Percentiles rank a stretch among this genome's conserved stretches.
Conservation (phyloP, 2,113 vertebrate species). For the Cyanoramphus novaezelandiae region DNA sequence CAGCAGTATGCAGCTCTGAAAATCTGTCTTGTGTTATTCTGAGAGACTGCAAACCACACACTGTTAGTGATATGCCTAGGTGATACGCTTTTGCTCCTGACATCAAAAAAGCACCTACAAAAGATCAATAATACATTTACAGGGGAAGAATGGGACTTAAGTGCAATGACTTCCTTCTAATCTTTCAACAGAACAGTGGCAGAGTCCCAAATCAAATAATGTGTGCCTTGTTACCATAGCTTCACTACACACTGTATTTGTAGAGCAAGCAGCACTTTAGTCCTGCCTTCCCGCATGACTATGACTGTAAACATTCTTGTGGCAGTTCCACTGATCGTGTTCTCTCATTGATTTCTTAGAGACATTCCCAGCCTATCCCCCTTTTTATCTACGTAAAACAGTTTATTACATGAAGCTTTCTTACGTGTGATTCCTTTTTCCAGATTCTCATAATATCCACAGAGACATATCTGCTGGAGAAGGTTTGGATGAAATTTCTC, state of each 20-base stretch:
- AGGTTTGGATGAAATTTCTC: slow-evolving; percentile 92
- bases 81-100: background rate
- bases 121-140: background rate
- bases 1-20: background rate
- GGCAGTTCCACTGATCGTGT: background rate
- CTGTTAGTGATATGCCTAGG: background rate
- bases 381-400: background rate
- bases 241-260: background rate
- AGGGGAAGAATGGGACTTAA: background rate
- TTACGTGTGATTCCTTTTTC: slow-evolving; percentile 95
- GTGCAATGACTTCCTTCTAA: background rate
- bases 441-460: slow-evolving; percentile 93
- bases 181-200: background rate
- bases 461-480: slow-evolving; percentile 94
- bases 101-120: background rate
- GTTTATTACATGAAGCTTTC: slow-evolving; percentile 42
- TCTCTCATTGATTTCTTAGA: background rate
- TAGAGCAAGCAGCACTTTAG: background rate
- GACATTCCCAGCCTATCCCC: background rate
- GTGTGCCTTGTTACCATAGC: background rate
- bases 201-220: background rate
- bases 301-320: background rate
- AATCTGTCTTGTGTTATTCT: background rate
- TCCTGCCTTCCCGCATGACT: background rate
- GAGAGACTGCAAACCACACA: background rate